A percentile compares a stretch with the other conserved stretches of the same genome.
Conservation (phyloP, 1,140 invertebrate genomes). For the Ips typographus region DNA sequence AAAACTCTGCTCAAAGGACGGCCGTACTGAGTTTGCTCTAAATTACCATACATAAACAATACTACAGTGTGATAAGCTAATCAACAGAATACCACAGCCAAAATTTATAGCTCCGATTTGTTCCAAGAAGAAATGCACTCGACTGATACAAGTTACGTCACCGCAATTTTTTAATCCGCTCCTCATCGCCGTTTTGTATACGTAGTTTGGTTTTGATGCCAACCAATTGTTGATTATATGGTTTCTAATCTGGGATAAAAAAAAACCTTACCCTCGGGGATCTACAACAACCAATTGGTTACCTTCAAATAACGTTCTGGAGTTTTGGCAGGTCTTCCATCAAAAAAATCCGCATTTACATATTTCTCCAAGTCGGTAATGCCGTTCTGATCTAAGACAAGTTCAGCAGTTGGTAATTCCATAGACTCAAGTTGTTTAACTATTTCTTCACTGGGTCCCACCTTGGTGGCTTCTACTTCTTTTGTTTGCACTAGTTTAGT, state of each 20-base stretch:
- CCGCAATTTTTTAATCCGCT: constrained; percentile 64
- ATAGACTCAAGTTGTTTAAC: constrained; percentile 40
- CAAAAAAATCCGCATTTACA: constrained; percentile 63
- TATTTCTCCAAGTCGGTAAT: constrained; percentile 60
- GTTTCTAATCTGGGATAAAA: constrained; percentile 57
- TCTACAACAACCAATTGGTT: constrained; percentile 14
- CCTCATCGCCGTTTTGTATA: constrained; percentile 62
- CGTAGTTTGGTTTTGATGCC: constrained; percentile 58
- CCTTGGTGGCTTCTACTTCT: background rate
- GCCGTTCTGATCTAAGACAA: constrained; percentile 47
- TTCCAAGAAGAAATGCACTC: constrained; percentile 64
- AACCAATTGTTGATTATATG: constrained; percentile 63
- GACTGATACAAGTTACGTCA: constrained; percentile 65
- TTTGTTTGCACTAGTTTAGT: constrained; percentile 5
- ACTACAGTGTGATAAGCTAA: background rate
- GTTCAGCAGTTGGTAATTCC: constrained; percentile 54
- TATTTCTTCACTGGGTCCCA: constrained; percentile 11
- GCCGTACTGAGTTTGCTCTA: constrained; percentile 52
- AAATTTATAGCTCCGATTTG: constrained; percentile 68
- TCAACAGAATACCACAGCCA: constrained; percentile 56
- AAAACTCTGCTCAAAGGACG: constrained; percentile 48
- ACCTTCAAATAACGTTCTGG: constrained; percentile 61
- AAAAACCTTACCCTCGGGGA: background rate
- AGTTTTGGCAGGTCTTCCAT: constrained; percentile 59
- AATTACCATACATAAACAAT: constrained; percentile 3